Evolutionary conservation across 2,888 invertebrate genomes (phyloP).

Genomic region (Callyntrura sp.): DNA sequence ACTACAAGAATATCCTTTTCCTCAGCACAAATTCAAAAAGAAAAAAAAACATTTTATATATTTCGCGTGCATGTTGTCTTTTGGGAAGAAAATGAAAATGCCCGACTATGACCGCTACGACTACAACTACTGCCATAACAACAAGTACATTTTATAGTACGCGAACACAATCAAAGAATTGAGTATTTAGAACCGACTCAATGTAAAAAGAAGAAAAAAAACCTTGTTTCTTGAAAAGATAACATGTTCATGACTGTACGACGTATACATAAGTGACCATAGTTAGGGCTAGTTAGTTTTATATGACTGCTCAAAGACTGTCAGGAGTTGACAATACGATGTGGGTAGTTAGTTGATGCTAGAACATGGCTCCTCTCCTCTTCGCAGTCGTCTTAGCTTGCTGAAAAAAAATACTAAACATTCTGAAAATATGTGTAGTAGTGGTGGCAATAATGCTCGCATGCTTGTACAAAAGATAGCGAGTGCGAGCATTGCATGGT

Average conservation of each 20-base stretch:
- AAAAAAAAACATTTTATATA: not conserved
- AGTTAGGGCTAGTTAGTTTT: constrained; percentile 47
- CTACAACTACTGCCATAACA: no score
- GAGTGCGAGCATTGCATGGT: constrained; percentile 15
- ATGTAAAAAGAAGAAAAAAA: not conserved
- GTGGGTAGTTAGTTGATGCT: constrained; percentile 67
- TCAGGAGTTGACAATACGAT: constrained; percentile 70
- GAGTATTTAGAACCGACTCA: not conserved
- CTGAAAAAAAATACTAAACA: constrained; percentile 30
- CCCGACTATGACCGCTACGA: no score
- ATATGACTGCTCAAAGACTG: constrained; percentile 68
- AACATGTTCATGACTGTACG: constrained; percentile 1
- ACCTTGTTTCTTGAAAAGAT: not conserved
- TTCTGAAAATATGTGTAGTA: constrained; percentile 56
- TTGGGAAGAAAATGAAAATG: constrained; percentile 5
- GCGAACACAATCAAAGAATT: not conserved
- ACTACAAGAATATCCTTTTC: constrained; percentile 29
- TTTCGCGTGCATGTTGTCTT: not conserved
- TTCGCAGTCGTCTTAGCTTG: not conserved
- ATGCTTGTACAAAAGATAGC: not conserved
- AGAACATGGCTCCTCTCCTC: constrained; percentile 57
- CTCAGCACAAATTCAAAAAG: constrained; percentile 18
- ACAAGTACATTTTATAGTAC: constrained; percentile 6
- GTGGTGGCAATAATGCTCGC: no score
- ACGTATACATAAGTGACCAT: constrained; percentile 31